Percentiles rank a stretch among this genome's conserved stretches.
Evolutionary conservation across 2,888 invertebrate genomes (phyloP).

Genomic region (Andricus quercusramuli): DNA sequence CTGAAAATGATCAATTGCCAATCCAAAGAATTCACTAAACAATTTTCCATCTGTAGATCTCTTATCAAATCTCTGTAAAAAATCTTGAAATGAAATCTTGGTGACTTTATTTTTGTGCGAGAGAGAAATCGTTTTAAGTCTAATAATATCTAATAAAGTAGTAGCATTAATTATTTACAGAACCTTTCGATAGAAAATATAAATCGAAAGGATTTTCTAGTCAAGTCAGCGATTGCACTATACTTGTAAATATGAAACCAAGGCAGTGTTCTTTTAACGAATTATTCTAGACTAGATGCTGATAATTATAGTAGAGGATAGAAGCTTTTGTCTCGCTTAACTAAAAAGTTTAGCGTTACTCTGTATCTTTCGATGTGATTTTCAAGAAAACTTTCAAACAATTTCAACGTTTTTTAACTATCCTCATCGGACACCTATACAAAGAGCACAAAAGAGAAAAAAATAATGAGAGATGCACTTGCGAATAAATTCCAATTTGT

Average conservation of each 20-base stretch:
- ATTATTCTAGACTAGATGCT: constrained; percentile 36
- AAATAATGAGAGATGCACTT: constrained; percentile 29
- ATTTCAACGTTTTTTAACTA: constrained; percentile 40
- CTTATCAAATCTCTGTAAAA: constrained; percentile 22
- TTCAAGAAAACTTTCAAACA: constrained; percentile 40
- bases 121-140: constrained; percentile 28
- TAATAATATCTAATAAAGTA: constrained; percentile 36
- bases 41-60: neutral
- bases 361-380: constrained; percentile 40
- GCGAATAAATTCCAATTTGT: constrained; percentile 37
- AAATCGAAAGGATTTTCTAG: constrained; percentile 33
- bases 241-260: constrained; percentile 37
- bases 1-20: neutral
- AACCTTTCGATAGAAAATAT: constrained; percentile 13
- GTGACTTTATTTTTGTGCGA: constrained; percentile 22
- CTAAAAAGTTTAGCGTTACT: constrained; percentile 36
- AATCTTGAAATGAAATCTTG: constrained; percentile 16
- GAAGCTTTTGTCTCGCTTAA: constrained; percentile 40
- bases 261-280: constrained; percentile 38
- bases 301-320: constrained; percentile 34
- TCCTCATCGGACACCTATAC: constrained; percentile 26
- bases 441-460: constrained; percentile 29
- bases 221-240: constrained; percentile 31
- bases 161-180: constrained; percentile 17
- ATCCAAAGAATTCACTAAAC: neutral